Evolutionary conservation across 1,140 invertebrate genomes (phyloP).

Genomic region (Nixonia krombeini): DNA sequence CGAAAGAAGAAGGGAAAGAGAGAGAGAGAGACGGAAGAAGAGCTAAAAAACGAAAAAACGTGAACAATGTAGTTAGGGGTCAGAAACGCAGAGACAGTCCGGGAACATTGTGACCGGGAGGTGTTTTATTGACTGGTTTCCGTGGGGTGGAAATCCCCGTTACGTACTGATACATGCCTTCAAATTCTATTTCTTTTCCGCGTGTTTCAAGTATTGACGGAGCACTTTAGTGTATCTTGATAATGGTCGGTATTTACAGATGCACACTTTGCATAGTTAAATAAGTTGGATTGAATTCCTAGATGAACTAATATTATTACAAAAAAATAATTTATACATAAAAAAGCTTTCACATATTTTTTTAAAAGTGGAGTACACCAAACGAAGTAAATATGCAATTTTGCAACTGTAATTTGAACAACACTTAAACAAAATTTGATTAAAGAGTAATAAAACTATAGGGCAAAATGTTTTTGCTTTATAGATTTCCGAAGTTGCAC

Average conservation of each 20-base stretch:
- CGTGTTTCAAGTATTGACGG: constrained; percentile 10
- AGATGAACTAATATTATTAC: no score
- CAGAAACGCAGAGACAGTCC: constrained; percentile 39
- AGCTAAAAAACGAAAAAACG: constrained; percentile 56
- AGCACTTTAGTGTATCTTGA: constrained; percentile 1
- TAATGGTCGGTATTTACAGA: neutral
- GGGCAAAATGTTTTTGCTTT: no score
- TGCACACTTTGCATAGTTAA: no score
- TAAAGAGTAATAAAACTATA: no score
- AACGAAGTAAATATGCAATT: no score
- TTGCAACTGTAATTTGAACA: no score
- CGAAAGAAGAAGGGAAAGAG: constrained; percentile 20
- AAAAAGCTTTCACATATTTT: no score
- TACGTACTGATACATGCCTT: constrained; percentile 44
- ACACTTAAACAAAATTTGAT: no score
- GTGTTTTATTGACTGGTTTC: constrained; percentile 69
- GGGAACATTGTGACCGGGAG: constrained; percentile 56
- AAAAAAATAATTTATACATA: no score
- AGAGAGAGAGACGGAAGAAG: constrained; percentile 35
- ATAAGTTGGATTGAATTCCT: no score
- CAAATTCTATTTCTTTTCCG: constrained; percentile 11
- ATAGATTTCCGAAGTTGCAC: no score
- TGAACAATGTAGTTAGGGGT: constrained; percentile 62
- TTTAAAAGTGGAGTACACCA: no score
- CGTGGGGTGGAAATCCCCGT: constrained; percentile 64